phyloP scores from a whole-genome alignment of 2,797 vertebrate genomes.

The Gastrophryne carolinensis region DNA sequence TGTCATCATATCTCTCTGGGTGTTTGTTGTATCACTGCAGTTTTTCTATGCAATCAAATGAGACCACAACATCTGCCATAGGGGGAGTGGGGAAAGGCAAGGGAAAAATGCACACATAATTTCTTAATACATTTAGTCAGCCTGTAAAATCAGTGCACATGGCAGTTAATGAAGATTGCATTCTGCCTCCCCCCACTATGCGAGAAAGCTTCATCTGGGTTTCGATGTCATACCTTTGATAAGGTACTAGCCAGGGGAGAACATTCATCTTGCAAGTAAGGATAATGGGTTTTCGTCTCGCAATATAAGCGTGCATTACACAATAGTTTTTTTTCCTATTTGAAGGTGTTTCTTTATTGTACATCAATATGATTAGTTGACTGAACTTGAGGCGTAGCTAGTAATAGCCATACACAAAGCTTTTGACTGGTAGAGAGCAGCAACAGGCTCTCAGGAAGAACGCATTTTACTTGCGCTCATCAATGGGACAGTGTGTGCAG shows the following conservation, averaged over 20 bases:
- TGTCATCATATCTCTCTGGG: slow-evolving; percentile 99
- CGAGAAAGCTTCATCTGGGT: slow-evolving; percentile 57
- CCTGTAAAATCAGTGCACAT: slow-evolving; percentile 56
- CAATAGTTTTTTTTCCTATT: slow-evolving; percentile 6
- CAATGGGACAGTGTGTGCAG: no score
- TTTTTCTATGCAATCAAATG: slow-evolving; percentile 99
- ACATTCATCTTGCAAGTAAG: not conserved
- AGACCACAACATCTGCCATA: slow-evolving; percentile 99
- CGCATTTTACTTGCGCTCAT: not conserved
- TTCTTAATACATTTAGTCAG: slow-evolving; percentile 61
- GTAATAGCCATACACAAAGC: not conserved
- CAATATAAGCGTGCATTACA: slow-evolving; percentile 57
- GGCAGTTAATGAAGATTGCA: slow-evolving; percentile 62
- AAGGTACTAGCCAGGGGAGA: slow-evolving; percentile 61
- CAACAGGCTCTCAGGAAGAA: not conserved
- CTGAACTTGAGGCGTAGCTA: not conserved
- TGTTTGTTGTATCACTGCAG: slow-evolving; percentile 99
- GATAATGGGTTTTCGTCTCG: slow-evolving; percentile 30
- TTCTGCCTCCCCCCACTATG: slow-evolving; percentile 55
- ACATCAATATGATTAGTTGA: not conserved
- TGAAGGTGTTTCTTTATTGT: not conserved
- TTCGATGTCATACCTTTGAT: slow-evolving; percentile 52
- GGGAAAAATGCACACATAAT: slow-evolving; percentile 63
- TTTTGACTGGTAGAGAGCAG: not conserved
- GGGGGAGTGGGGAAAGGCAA: slow-evolving; percentile 65